A percentile compares a stretch with the other conserved stretches of the same genome.
phyloP scores from a whole-genome alignment of 2,888 invertebrate genomes.

The Apotomis betuletana region DNA sequence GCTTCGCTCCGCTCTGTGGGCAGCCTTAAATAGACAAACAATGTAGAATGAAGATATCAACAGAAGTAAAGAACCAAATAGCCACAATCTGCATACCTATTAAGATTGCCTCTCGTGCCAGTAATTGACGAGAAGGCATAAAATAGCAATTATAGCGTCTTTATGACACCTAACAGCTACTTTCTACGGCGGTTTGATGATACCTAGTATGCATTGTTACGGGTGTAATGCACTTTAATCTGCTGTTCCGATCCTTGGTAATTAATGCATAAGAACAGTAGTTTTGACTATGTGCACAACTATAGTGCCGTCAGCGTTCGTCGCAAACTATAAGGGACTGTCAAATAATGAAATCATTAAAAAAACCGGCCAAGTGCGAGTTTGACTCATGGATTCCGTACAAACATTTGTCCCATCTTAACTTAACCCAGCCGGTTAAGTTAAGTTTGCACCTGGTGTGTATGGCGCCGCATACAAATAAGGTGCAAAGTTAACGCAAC shows the following conservation, averaged over 20 bases:
- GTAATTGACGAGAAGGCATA: conserved; percentile 21
- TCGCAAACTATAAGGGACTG: no score
- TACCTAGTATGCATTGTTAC: conserved; percentile 22
- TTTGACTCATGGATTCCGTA: no score
- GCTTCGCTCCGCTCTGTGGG: no score
- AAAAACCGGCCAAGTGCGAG: no score
- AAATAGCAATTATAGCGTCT: conserved; percentile 18
- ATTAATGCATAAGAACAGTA: neutral
- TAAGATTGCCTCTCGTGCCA: conserved; percentile 10
- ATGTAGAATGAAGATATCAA: neutral
- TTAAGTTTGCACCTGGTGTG: no score
- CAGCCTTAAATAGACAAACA: neutral
- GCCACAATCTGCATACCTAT: conserved; percentile 17
- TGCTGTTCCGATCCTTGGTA: neutral
- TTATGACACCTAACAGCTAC: conserved; percentile 21
- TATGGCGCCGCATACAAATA: no score
- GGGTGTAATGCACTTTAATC: conserved; percentile 9
- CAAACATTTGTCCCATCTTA: no score
- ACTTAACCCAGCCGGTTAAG: no score
- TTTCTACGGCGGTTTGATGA: conserved; percentile 24
- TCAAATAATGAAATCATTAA: no score
- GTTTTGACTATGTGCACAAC: no score
- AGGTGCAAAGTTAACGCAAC: no score
- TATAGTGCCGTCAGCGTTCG: no score
- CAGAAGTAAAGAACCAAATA: neutral